phyloP scores from a whole-genome alignment of 2,113 vertebrate species.

The Peucedramus taeniatus region DNA sequence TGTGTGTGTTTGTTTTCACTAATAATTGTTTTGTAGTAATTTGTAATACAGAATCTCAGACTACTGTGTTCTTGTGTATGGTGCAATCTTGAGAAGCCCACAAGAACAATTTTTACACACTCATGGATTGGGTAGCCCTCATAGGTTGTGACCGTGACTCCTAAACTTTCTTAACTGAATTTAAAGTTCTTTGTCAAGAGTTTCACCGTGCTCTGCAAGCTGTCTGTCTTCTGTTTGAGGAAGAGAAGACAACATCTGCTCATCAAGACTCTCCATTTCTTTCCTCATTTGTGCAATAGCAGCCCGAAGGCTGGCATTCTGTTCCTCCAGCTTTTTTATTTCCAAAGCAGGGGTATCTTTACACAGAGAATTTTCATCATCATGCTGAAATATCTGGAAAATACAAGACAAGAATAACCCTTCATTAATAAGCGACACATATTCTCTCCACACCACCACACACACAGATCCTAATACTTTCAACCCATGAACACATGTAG shows the following conservation, averaged over 20 bases:
- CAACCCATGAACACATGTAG: background rate
- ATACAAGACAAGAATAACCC: background rate
- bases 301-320: constrained; percentile 77
- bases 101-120: background rate
- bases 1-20: background rate
- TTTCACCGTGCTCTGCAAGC: background rate
- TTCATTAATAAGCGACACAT: background rate
- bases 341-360: constrained; percentile 56
- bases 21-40: background rate
- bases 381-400: constrained; percentile 8
- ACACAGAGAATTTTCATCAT: background rate
- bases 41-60: background rate
- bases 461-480: background rate
- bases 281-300: constrained; percentile 85
- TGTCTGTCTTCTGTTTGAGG: background rate
- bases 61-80: background rate
- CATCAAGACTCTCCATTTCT: constrained; percentile 83
- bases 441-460: background rate
- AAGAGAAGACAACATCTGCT: background rate
- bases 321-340: constrained; percentile 77
- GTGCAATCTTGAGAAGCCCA: background rate
- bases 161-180: background rate
- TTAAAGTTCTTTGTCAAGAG: background rate
- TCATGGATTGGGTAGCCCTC: background rate
- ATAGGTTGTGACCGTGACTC: rapidly evolving